Evolutionary conservation across 2,113 vertebrate species (phyloP), one percentile per base, ranked within the genome.

Genomic region (Eonycteris spelaea): DNA sequence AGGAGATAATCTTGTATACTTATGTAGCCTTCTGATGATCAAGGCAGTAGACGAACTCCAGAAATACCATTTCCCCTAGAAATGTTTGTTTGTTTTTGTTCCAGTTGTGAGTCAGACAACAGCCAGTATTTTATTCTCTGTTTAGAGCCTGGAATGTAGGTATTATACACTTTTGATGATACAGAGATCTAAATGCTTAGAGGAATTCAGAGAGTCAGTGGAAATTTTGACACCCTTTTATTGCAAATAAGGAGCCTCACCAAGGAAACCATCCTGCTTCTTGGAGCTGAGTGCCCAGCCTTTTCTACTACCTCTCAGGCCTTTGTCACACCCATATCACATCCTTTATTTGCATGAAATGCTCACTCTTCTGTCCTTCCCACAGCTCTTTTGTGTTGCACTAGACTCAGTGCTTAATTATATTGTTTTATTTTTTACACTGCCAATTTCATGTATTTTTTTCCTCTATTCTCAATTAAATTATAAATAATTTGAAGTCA

Each of bases 201-300:
- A 93, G 82, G 40, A 35, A 53, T 35, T 45, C 14, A 38, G 28
- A 67, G 79, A 75, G 12, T 53, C 74, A 12, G 1, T 30, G 33
- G 45, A 28, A 22, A 48, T 15, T 33, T 1, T 9, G 53, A 78
- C 22, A 43, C 19, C 18, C 30, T 73, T 43, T 63, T 28, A 79
- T 8, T 87, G 43, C 48, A 90, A 94, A 91, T 15, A 30, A 95
- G n/a, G 61, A 83, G 33, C 8, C 15, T 33, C 45, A 55, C 19
- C 7, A 55, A 65, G 30, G 40, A 86, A 33, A 35, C 18, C 22
- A 21, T 10, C 9, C 38, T 8, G 10, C 28, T 11, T 87, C 61
- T n/a, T 10, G 2, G 28, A 51, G n/a, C 24, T 43, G 38, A 40
- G 35, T 1, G 0, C 6, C 9, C 14, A 63, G 71, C 10, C 12